Evolutionary conservation across 2,888 invertebrate genomes (phyloP), one percentile per base, ranked within the genome.

Genomic region (Rhodophaea formosa): DNA sequence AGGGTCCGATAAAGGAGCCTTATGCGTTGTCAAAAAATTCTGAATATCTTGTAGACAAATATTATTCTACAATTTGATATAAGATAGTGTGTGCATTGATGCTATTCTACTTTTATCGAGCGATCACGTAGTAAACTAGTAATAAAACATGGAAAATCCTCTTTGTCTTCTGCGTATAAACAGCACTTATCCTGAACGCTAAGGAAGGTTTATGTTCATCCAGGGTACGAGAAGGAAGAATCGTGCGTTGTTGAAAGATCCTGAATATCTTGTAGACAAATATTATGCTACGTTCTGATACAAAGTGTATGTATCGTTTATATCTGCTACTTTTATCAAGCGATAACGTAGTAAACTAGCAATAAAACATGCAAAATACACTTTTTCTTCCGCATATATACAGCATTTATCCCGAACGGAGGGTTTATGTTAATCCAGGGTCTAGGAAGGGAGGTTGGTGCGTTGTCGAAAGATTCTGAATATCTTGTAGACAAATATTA

Each of bases 361-460:
- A 35, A 51, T 35, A 51, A 35, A 51, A 51, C 35, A 51, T 35
- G 35, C 35, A 51, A 51, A 51, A 51, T 51, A 51, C n/a, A n/a
- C n/a, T n/a, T n/a, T n/a, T n/a, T n/a, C 17, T 51, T 51, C 35
- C 35, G 35, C 35, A n/a, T n/a, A n/a, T n/a, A n/a, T n/a, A 51
- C 3, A 35, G 17, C 17, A 35, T 16, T 51, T 51, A 51, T 51
- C 51, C 51, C 16, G 12, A n/a, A 51, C 16, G n/a, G n/a, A n/a
- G 35, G 51, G 35, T 15, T 51, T 51, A 51, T 51, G 51, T 16
- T 51, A 35, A 51, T 51, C 35, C 35, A 1, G 35, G 51, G 51
- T 8, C 6, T 7, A 16, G 15, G 32, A 51, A 15, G 16, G 51
- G 16, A 51, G 35, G 32, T 35, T 32, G 15, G 12, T 16, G 10